Percentiles rank a stretch among this genome's conserved stretches.
Conservation (phyloP, 2,888 invertebrate species). For the Acholoe squamosa region DNA sequence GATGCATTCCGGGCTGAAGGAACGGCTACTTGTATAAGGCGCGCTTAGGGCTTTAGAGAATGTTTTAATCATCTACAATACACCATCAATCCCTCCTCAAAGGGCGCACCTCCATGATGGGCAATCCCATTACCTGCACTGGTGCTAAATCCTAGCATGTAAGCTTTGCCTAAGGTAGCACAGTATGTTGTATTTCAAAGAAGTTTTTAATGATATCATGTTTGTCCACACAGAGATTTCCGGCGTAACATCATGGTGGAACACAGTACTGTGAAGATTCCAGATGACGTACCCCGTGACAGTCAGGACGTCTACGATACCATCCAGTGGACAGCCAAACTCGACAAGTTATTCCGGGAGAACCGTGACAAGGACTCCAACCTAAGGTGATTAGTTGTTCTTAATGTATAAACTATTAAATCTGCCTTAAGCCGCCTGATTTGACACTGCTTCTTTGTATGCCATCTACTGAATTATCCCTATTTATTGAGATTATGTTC, state of each 20-base stretch:
- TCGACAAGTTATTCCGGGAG: constrained; percentile 65
- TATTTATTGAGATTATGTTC: too few relatives aligned
- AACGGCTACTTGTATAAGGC: too few relatives aligned
- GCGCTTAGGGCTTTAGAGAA: too few relatives aligned
- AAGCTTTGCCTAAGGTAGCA: neutral
- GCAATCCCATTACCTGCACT: too few relatives aligned
- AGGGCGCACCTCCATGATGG: too few relatives aligned
- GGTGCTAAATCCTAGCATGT: neutral
- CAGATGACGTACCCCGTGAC: constrained; percentile 64
- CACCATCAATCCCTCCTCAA: too few relatives aligned
- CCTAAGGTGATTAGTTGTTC: constrained; percentile 61
- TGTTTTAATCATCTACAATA: too few relatives aligned
- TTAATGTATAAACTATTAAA: too few relatives aligned
- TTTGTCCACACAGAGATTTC: constrained; percentile 33
- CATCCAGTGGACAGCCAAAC: constrained; percentile 62
- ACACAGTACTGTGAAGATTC: constrained; percentile 67
- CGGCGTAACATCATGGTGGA: constrained; percentile 54
- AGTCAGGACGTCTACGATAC: constrained; percentile 63
- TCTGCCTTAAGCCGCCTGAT: too few relatives aligned
- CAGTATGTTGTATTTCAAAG: neutral
- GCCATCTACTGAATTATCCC: too few relatives aligned
- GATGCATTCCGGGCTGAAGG: too few relatives aligned
- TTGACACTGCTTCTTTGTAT: too few relatives aligned
- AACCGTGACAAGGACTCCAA: constrained; percentile 57
- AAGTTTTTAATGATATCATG: neutral